Evolutionary conservation across 2,113 vertebrate species (phyloP).

Genomic region (Saccopteryx leptura): DNA sequence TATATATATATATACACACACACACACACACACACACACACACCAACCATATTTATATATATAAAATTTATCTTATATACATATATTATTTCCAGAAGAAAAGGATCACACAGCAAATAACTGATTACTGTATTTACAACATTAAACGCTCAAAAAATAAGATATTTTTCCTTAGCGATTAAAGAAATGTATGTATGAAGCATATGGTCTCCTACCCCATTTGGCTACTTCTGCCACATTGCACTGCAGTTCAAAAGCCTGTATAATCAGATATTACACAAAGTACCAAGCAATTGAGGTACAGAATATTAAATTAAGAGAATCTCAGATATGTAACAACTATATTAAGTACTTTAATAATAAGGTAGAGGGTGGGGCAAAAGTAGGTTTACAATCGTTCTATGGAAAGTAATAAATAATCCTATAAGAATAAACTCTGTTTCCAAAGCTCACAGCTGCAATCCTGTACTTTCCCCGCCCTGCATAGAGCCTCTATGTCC

Average conservation of each 20-base stretch:
- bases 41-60: too few species aligned
- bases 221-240: background rate
- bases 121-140: background rate
- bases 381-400: background rate
- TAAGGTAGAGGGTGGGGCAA: background rate
- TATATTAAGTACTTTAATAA: background rate
- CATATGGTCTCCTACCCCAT: background rate
- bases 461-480: background rate
- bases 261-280: background rate
- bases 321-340: background rate
- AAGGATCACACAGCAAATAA: background rate
- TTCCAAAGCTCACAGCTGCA: background rate
- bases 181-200: background rate
- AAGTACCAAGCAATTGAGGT: background rate
- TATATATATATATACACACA: too few species aligned
- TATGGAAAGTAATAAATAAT: background rate
- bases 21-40: too few species aligned
- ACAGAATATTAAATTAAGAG: background rate
- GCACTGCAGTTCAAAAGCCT: background rate
- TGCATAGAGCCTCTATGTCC: background rate
- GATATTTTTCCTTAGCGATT: background rate
- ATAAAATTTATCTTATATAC: too few species aligned
- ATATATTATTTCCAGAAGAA: background rate
- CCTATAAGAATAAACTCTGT: background rate
- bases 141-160: background rate